Evolutionary conservation across 2,888 invertebrate genomes (phyloP).

Genomic region (Pristionchus maxplancki): DNA sequence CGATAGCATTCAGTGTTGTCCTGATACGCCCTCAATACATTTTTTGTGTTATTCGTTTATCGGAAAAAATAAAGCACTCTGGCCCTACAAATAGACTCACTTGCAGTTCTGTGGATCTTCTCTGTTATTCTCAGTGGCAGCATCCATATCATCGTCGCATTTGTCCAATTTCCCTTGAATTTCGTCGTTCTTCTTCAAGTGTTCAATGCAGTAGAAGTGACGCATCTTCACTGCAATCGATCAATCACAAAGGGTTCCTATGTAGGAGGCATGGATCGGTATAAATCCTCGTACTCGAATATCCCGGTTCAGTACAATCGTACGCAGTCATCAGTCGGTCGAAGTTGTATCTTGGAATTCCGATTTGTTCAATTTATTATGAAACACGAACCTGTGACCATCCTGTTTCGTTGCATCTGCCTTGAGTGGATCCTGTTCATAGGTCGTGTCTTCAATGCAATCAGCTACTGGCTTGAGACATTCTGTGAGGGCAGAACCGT

Average conservation of each 20-base stretch:
- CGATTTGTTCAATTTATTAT: background rate
- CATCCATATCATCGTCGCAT: background rate
- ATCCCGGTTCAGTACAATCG: background rate
- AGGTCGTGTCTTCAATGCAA: constrained; percentile 5
- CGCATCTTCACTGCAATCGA: constrained; percentile 1
- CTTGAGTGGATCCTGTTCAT: background rate
- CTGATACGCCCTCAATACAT: background rate
- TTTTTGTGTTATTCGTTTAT: background rate
- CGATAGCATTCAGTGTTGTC: background rate
- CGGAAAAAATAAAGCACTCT: no score
- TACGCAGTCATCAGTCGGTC: constrained; percentile 13
- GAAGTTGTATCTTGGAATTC: constrained; percentile 1
- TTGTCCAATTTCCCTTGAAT: background rate
- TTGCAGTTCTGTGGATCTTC: background rate
- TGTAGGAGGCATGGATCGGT: background rate
- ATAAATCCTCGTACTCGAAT: background rate
- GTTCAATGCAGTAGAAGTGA: constrained; percentile 14
- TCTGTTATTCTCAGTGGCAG: background rate
- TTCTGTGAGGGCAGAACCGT: background rate
- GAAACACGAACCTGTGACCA: background rate
- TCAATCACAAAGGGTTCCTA: background rate
- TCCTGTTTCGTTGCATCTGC: background rate
- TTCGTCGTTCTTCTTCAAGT: background rate
- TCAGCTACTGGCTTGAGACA: constrained; percentile 16
- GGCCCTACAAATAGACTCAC: background rate